phyloP scores from a whole-genome alignment of 2,888 invertebrate genomes.

The Cabera pusaria region DNA sequence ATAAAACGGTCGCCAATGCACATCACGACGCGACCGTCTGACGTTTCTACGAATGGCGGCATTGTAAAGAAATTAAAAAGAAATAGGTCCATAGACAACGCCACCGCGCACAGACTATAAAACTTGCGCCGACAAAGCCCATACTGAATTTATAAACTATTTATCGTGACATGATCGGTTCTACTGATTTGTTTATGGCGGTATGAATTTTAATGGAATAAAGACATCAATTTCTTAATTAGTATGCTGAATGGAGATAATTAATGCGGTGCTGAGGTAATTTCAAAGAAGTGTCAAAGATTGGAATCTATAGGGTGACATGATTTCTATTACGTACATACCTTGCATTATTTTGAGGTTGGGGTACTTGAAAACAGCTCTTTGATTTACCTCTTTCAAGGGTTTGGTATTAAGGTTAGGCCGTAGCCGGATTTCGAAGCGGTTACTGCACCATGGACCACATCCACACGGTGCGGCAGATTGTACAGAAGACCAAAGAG shows the following conservation, averaged over 20 bases:
- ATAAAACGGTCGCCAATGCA: too few species aligned
- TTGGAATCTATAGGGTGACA: not conserved
- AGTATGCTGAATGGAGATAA: slow-evolving; percentile 9
- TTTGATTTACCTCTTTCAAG: too few species aligned
- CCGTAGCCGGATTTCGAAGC: too few species aligned
- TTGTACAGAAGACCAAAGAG: too few species aligned
- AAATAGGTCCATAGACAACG: slow-evolving; percentile 64
- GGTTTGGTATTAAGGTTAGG: too few species aligned
- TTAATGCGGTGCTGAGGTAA: slow-evolving; percentile 4
- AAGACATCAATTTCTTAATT: slow-evolving; percentile 18
- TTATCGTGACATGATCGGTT: slow-evolving; percentile 46
- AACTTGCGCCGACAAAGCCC: slow-evolving; percentile 51
- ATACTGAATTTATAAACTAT: slow-evolving; percentile 54
- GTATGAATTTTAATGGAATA: slow-evolving; percentile 22
- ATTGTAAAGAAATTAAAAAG: slow-evolving; percentile 70
- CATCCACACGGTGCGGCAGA: too few species aligned
- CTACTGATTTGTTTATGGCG: slow-evolving; percentile 30
- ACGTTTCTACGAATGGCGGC: slow-evolving; percentile 63
- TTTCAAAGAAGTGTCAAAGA: not conserved
- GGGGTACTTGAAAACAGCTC: too few species aligned
- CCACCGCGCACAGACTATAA: slow-evolving; percentile 46
- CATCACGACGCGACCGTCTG: slow-evolving; percentile 13
- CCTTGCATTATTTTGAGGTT: too few species aligned
- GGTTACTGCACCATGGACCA: too few species aligned
- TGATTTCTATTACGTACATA: too few species aligned